A percentile compares a stretch with the other conserved stretches of the same genome.
These are phyloP conservation scores for Clavelina lepadiformis DNA, from an alignment of 23 tunicate species.

Conservation along the genomic window DNA sequence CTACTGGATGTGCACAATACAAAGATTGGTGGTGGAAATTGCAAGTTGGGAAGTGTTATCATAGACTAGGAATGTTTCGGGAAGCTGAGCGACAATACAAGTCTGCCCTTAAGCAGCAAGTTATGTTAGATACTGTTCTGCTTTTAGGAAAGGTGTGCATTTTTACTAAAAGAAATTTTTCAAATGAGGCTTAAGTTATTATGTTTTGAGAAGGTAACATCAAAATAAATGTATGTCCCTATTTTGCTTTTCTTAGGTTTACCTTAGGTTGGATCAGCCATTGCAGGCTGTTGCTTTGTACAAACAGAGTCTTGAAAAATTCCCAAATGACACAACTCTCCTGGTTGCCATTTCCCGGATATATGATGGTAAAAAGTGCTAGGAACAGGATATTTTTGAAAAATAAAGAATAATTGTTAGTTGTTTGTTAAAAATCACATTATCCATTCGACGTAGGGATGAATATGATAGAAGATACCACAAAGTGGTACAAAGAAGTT, in stretches of 20 bases:
- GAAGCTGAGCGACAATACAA: slow-evolving; percentile 89
- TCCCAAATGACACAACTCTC: slow-evolving; percentile 43
- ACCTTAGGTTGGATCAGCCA: slow-evolving; percentile 86
- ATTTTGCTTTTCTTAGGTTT: slow-evolving; percentile 26
- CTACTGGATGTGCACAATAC: slow-evolving; percentile 62
- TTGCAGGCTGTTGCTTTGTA: slow-evolving; percentile 60
- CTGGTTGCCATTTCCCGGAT: slow-evolving; percentile 69
- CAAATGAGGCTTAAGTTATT: background rate
- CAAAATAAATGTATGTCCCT: background rate
- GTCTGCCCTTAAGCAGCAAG: slow-evolving; percentile 67
- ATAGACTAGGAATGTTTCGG: slow-evolving; percentile 83
- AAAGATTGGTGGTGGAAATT: slow-evolving; percentile 97
- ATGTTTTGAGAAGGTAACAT: background rate
- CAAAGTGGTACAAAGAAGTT: slow-evolving; percentile 75
- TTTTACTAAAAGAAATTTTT: too few species aligned
- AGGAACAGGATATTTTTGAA: too few species aligned
- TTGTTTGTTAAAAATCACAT: background rate
- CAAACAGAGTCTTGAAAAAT: slow-evolving; percentile 68
- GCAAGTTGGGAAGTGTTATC: slow-evolving; percentile 89
- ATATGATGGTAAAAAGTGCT: slow-evolving; percentile 63
- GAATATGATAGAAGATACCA: slow-evolving; percentile 38
- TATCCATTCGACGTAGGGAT: slow-evolving; percentile 15
- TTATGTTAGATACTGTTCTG: slow-evolving; percentile 61
- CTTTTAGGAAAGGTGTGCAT: slow-evolving; percentile 74
- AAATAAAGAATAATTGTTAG: background rate